Percentiles rank a stretch among this genome's conserved stretches.
phyloP scores from a whole-genome alignment of 2,888 invertebrate genomes.

The Caradrina kadenii region DNA sequence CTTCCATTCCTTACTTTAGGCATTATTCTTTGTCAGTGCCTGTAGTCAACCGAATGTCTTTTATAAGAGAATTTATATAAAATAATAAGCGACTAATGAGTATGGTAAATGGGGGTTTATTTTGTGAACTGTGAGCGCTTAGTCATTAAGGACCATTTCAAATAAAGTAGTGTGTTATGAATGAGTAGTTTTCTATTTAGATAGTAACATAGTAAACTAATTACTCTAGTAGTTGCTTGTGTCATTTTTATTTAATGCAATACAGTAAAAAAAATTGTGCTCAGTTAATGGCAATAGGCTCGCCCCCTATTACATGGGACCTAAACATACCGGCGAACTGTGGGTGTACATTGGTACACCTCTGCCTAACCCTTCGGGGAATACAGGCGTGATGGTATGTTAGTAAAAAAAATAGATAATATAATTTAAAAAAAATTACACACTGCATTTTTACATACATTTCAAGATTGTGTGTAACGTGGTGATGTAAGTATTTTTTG shows the following conservation, averaged over 20 bases:
- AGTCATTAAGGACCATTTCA: constrained; percentile 2
- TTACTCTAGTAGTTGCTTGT: neutral
- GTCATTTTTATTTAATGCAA: neutral
- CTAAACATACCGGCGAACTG: too few relatives aligned
- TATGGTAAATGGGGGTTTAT: neutral
- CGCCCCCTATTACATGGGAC: too few relatives aligned
- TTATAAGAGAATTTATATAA: neutral
- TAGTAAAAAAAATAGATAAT: too few relatives aligned
- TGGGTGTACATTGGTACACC: too few relatives aligned
- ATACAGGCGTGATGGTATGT: too few relatives aligned
- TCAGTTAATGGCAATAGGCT: too few relatives aligned
- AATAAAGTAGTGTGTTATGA: constrained; percentile 2
- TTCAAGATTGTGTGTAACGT: neutral
- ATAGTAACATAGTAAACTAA: neutral
- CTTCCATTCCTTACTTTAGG: too few relatives aligned
- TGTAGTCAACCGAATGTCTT: neutral
- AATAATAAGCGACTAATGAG: neutral
- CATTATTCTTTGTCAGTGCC: neutral
- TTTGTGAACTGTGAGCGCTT: neutral
- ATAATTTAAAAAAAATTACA: neutral
- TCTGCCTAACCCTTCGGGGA: too few relatives aligned
- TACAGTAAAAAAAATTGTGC: too few relatives aligned
- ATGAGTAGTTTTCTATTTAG: neutral
- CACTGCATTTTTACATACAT: neutral
- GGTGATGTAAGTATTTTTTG: neutral